Percentiles rank a stretch among this genome's conserved stretches.
These are phyloP conservation scores for Hydroisotoma schaefferi DNA, from an alignment of 2,888 invertebrate genomes.

Conservation along the genomic window DNA sequence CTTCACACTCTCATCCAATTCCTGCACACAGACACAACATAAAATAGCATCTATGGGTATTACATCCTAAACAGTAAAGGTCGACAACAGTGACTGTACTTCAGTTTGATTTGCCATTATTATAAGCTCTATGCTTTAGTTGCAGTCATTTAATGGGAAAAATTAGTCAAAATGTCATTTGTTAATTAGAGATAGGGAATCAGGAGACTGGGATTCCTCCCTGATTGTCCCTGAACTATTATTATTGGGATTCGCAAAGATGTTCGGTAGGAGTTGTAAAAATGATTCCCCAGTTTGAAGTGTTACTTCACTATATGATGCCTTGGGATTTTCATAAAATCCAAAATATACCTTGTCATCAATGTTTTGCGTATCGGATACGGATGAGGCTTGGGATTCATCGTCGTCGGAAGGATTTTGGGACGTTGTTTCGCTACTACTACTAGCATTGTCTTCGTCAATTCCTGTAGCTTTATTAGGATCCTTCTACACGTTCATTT, in stretches of 20 bases:
- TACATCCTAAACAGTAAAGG: too few relatives aligned
- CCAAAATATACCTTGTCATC: constrained; percentile 47
- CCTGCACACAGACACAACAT: constrained; percentile 2
- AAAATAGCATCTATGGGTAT: background rate
- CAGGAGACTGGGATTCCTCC: too few relatives aligned
- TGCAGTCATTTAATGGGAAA: too few relatives aligned
- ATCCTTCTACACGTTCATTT: constrained; percentile 10
- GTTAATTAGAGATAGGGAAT: too few relatives aligned
- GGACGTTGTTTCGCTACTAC: constrained; percentile 31
- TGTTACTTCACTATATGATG: constrained; percentile 36
- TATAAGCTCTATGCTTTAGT: constrained; percentile 8
- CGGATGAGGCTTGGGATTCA: constrained; percentile 16
- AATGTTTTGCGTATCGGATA: constrained; percentile 38
- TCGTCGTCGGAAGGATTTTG: constrained; percentile 21
- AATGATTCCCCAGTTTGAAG: constrained; percentile 3
- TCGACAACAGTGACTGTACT: too few relatives aligned
- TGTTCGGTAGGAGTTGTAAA: too few relatives aligned
- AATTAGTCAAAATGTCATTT: too few relatives aligned
- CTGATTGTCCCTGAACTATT: too few relatives aligned
- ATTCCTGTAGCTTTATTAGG: constrained; percentile 13
- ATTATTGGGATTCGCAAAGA: too few relatives aligned
- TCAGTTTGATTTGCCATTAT: background rate
- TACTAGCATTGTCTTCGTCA: constrained; percentile 38
- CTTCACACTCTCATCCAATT: constrained; percentile 16
- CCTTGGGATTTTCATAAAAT: constrained; percentile 40